These are phyloP conservation scores for Gorsachius goisagi DNA, from an alignment of 2,113 vertebrate species.

Conservation along the genomic window DNA sequence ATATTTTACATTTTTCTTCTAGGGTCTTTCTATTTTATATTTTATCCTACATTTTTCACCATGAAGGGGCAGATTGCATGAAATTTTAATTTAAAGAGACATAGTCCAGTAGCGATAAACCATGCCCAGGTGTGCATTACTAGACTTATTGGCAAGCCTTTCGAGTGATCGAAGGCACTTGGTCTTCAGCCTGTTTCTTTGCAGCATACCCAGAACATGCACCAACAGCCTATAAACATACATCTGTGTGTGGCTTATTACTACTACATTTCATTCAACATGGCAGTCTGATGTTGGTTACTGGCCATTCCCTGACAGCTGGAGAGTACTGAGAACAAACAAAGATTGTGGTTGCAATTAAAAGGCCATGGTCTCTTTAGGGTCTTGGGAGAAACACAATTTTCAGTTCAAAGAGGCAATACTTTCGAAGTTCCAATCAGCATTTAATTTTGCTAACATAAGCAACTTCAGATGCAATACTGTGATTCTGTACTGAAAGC, in stretches of 20 bases:
- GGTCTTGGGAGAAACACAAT: background rate
- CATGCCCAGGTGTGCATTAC: background rate
- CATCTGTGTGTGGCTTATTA: background rate
- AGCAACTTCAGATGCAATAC: background rate
- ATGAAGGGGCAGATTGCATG: background rate
- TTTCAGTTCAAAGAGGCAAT: background rate
- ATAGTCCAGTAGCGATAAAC: background rate
- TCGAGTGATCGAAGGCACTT: background rate
- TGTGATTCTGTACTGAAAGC: background rate
- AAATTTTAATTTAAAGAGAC: background rate
- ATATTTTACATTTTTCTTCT: background rate
- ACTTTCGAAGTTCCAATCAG: background rate
- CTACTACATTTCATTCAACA: background rate
- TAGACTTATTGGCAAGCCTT: background rate
- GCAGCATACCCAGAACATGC: background rate
- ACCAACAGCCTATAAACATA: background rate
- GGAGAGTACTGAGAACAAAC: background rate
- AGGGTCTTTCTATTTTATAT: background rate
- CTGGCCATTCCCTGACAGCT: background rate
- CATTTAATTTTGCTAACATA: background rate
- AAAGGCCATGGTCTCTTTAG: background rate
- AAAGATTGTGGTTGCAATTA: background rate
- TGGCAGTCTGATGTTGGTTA: background rate
- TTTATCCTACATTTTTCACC: background rate
- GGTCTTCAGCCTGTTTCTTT: background rate